These are phyloP conservation scores for Scaptomyza montana DNA, from an alignment of 1,140 invertebrate genomes.

Conservation along the genomic window DNA sequence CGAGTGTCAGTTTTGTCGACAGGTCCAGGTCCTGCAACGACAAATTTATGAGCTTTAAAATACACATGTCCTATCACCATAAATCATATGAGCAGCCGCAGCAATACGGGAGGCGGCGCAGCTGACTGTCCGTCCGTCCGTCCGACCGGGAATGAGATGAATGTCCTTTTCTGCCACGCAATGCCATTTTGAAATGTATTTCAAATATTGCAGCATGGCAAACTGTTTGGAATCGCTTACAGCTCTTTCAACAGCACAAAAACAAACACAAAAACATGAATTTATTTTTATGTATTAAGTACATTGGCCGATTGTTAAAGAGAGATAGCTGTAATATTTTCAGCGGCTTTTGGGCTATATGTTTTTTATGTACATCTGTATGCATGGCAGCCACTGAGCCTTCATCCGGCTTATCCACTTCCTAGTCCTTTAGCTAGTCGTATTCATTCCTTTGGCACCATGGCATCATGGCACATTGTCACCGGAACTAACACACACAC, in stretches of 20 bases:
- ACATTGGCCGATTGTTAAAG: background rate
- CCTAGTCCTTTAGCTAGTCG: conserved; percentile 41
- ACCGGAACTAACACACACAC: conserved; percentile 65
- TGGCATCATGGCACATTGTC: conserved; percentile 72
- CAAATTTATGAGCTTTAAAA: conserved; percentile 80
- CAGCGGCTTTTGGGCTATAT: conserved; percentile 55
- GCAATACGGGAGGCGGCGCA: conserved; percentile 14
- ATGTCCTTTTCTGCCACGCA: conserved; percentile 44
- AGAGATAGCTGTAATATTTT: conserved; percentile 27
- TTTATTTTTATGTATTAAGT: conserved; percentile 12
- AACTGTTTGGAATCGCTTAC: conserved; percentile 58
- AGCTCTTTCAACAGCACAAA: conserved; percentile 4
- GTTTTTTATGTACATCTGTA: conserved; percentile 19
- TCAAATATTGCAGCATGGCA: conserved; percentile 66
- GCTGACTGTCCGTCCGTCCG: conserved; percentile 19
- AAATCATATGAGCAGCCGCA: conserved; percentile 60
- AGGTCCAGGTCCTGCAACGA: conserved; percentile 43
- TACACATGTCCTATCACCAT: conserved; percentile 74
- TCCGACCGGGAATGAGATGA: conserved; percentile 41
- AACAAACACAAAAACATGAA: conserved; percentile 18
- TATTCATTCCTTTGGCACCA: conserved; percentile 64
- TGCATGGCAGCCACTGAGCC: conserved; percentile 48
- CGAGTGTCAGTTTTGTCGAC: conserved; percentile 32
- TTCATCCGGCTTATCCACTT: conserved; percentile 68
- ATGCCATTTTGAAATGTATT: conserved; percentile 73